A percentile compares a stretch with the other conserved stretches of the same genome.
Conservation (phyloP, 64 coral and sea anemone genomes). For the Porites australiensis region DNA sequence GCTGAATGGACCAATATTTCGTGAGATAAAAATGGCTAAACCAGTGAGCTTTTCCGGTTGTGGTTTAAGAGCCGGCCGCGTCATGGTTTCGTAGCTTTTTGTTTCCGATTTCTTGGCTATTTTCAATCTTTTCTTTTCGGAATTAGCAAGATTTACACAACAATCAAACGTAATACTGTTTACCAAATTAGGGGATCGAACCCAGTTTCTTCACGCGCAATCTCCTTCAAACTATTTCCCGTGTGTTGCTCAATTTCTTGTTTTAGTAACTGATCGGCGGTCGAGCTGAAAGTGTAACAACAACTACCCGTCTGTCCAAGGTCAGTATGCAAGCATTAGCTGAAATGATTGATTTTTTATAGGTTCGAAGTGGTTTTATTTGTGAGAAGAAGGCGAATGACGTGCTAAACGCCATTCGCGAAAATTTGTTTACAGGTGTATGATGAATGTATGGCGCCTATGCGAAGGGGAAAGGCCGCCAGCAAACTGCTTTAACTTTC, state of each 20-base stretch:
- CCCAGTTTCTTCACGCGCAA: constrained; percentile 29
- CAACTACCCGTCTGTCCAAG: background rate
- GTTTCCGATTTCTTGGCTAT: background rate
- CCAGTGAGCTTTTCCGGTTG: background rate
- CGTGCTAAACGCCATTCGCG: no score
- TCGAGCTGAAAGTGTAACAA: background rate
- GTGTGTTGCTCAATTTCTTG: constrained; percentile 40
- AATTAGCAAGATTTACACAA: constrained; percentile 3
- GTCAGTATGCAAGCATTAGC: background rate
- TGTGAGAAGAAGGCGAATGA: background rate
- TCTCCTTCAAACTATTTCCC: background rate
- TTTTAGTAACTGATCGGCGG: background rate
- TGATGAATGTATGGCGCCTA: background rate
- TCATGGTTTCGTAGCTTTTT: background rate
- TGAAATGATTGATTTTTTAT: background rate
- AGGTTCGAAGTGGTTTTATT: background rate
- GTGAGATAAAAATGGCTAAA: background rate
- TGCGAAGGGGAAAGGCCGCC: background rate
- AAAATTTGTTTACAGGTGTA: constrained; percentile 19
- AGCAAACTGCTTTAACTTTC: background rate
- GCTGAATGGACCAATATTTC: background rate
- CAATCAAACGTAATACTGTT: background rate
- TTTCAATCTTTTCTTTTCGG: background rate
- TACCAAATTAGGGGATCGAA: constrained; percentile 45
- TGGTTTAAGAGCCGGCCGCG: background rate